Percentiles rank a stretch among this genome's conserved stretches.
phyloP scores from a whole-genome alignment of 2,113 vertebrate genomes.

The Dinomys branickii region DNA sequence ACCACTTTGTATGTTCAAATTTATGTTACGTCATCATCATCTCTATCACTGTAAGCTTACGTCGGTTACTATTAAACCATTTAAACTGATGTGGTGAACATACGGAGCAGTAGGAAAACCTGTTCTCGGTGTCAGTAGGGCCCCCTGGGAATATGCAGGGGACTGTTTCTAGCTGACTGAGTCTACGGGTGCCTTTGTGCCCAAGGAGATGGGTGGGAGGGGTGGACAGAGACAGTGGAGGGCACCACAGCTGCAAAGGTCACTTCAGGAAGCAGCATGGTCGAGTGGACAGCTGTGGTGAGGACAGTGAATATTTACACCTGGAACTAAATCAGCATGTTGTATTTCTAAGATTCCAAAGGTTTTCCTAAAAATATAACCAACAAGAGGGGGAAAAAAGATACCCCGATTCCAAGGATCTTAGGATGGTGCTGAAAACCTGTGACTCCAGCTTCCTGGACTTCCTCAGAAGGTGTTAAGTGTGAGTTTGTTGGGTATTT shows the following conservation, averaged over 20 bases:
- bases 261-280: not conserved
- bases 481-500: constrained; percentile 85
- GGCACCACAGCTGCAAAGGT: not conserved
- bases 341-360: constrained; percentile 91
- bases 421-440: constrained; percentile 91
- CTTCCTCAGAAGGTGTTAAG: constrained; percentile 92
- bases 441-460: constrained; percentile 92
- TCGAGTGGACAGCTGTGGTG: constrained; percentile 16
- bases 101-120: not conserved
- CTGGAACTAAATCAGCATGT: constrained; percentile 64
- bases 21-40: not conserved
- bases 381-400: constrained; percentile 93
- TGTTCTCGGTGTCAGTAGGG: not conserved
- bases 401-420: constrained; percentile 92
- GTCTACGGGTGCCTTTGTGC: not conserved
- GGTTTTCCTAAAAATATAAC: constrained; percentile 92
- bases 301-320: not conserved
- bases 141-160: not conserved
- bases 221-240: rapidly evolving
- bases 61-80: not conserved
- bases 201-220: not conserved
- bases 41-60: not conserved
- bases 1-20: not conserved
- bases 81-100: not conserved
- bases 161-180: not conserved